Evolutionary conservation across 1,140 invertebrate genomes (phyloP).

Genomic region (Drosophila carrolli): DNA sequence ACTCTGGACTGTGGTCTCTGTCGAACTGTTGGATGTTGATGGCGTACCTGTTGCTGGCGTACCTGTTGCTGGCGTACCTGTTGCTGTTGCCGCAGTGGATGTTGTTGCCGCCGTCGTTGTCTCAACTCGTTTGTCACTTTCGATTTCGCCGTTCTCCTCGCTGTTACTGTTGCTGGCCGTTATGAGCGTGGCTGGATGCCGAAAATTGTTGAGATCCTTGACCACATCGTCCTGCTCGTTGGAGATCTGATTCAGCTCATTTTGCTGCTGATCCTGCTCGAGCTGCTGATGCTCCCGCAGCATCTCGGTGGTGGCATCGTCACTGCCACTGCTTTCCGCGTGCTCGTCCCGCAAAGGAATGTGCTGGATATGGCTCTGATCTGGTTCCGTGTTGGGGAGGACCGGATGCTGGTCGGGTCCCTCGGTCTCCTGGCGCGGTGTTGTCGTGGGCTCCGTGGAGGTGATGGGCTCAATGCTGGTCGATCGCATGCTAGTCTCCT

Average conservation of each 20-base stretch:
- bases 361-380: conserved; percentile 68
- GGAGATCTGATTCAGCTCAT: conserved; percentile 76
- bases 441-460: conserved; percentile 80
- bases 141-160: conserved; percentile 69
- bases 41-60: conserved; percentile 24
- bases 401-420: conserved; percentile 27
- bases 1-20: conserved; percentile 25
- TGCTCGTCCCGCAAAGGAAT: conserved; percentile 68
- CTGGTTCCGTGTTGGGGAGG: conserved; percentile 34
- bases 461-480: conserved; percentile 80
- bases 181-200: conserved; percentile 80
- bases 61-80: conserved; percentile 30
- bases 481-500: conserved; percentile 55
- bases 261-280: conserved; percentile 48
- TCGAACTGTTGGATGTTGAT: conserved; percentile 14
- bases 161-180: conserved; percentile 80
- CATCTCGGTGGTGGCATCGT: conserved; percentile 61
- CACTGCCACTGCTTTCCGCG: conserved; percentile 49
- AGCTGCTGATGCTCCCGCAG: conserved; percentile 36
- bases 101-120: conserved; percentile 33
- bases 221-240: conserved; percentile 72
- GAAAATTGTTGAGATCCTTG: conserved; percentile 82
- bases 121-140: conserved; percentile 65
- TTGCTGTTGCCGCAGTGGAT: conserved; percentile 10
- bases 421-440: conserved; percentile 53